Evolutionary conservation across 30 jellyfish, hydroid and myxozoan genomes (phyloP), one percentile per base, ranked within the genome.

Genomic region (Hydractinia symbiolongicarpus): DNA sequence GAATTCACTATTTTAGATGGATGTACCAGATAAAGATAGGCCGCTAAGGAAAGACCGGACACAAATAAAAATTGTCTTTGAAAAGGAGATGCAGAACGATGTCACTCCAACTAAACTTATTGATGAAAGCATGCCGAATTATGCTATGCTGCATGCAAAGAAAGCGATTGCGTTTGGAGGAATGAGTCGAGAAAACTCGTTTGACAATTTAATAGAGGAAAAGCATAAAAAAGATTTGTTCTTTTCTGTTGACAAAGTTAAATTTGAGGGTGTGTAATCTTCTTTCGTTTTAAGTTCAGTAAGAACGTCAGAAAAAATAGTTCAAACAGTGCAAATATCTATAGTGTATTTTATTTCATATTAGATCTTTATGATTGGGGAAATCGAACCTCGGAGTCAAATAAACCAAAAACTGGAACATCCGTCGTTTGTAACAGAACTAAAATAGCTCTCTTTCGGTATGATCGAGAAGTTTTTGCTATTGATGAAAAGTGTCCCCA

Each of bases 401-500:
- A 74, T 4, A 74, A 50, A n/a, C 83, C 87, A 9, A 76, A 55
- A 60, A 73, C 81, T 52, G 97, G 97, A 11, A 67, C 87, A 13
- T 70, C 84, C 21, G 75, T 84, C 19, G 50, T 57, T n/a, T 76
- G 55, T n/a, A 90, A 90, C 55, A 76, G 81, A 55, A 83, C 76
- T 51, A 82, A 86, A 44, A 85, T 90, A 72, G 97, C 97, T 5
- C 14, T 90, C 70, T 90, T 90, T 80, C 73, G 97, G 56, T 81
- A 81, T 78, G 97, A 90, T 50, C 50, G 77, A 16, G 67, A 13
- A 15, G 97, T 86, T 57, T 86, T 54, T 86, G 97, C 97, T 5
- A 86, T 90, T 76, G 97, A 90, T 82, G 97, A 90, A 66, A 77
- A 73, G 54, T 90, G 97, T 50, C 97, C 97, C 0, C 97, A 90